Evolutionary conservation across 2,113 vertebrate species (phyloP).

Genomic region (Anhinga rufa): DNA sequence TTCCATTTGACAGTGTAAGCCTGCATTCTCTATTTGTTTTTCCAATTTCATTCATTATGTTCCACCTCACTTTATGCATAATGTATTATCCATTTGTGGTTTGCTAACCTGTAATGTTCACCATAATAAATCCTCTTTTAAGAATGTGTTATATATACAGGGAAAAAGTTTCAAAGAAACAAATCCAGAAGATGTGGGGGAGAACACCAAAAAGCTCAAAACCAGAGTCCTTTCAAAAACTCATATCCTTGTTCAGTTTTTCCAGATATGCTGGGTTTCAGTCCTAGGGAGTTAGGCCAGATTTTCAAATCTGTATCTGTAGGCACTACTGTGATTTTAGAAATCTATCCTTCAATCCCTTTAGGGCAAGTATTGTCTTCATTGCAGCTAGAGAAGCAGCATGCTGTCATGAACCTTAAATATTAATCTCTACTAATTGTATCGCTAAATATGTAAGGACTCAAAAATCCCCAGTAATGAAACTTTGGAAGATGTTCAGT

Average conservation of each 20-base stretch:
- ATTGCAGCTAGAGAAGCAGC: not conserved
- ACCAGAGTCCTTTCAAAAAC: not conserved
- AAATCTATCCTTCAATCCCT: not conserved
- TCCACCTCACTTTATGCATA: not conserved
- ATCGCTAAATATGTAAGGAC: not conserved
- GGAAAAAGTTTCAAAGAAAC: not conserved
- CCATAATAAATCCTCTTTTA: not conserved
- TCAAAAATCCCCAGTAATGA: not conserved
- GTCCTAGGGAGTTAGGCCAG: not conserved
- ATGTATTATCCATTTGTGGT: not conserved
- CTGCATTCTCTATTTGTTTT: not conserved
- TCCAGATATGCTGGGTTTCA: not conserved
- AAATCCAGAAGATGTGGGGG: not conserved
- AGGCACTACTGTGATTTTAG: not conserved
- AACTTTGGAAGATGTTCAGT: not conserved
- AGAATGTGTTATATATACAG: not conserved
- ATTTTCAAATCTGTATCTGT: not conserved
- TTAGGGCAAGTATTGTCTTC: not conserved
- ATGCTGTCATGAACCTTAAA: not conserved
- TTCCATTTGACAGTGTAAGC: not conserved
- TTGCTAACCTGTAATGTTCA: not conserved
- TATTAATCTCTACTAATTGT: not conserved
- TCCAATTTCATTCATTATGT: not conserved
- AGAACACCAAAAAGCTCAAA: not conserved
- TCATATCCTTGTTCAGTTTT: not conserved